A percentile compares a stretch with the other conserved stretches of the same genome.
These are phyloP conservation scores for Lasioglossum vierecki DNA, from an alignment of 2,888 invertebrate genomes.

Conservation along the genomic window DNA sequence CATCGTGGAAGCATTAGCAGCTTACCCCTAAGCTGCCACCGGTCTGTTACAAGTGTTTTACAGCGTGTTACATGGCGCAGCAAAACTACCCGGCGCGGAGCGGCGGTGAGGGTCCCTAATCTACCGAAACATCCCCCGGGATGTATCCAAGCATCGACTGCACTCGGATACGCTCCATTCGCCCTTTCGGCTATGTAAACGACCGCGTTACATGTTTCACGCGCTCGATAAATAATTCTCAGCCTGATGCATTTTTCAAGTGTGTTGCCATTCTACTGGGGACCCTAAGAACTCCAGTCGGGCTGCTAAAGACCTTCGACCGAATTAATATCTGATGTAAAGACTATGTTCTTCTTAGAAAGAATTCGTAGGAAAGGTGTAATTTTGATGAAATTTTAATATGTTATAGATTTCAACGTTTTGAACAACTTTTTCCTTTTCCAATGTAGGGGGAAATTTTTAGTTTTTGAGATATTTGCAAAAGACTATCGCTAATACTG, in stretches of 20 bases:
- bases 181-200: slow-evolving; percentile 70
- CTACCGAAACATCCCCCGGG: slow-evolving; percentile 82
- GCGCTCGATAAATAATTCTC: slow-evolving; percentile 68
- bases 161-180: slow-evolving; percentile 77
- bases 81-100: slow-evolving; percentile 67
- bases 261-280: slow-evolving; percentile 25
- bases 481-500: too few species aligned
- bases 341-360: background rate
- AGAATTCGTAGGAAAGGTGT: background rate
- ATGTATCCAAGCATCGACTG: slow-evolving; percentile 71
- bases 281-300: background rate
- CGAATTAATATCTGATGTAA: background rate
- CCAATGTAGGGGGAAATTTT: too few species aligned
- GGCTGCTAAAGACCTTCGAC: background rate
- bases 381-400: too few species aligned
- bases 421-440: too few species aligned
- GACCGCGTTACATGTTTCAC: slow-evolving; percentile 66
- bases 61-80: slow-evolving; percentile 79
- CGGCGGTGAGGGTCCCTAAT: slow-evolving; percentile 80
- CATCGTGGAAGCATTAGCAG: slow-evolving; percentile 80
- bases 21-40: slow-evolving; percentile 78
- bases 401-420: too few species aligned
- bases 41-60: slow-evolving; percentile 83
- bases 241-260: slow-evolving; percentile 61
- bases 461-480: too few species aligned